phyloP scores from a whole-genome alignment of 35 echinoderm and acorn worm species.

The Apostichopus japonicus region DNA sequence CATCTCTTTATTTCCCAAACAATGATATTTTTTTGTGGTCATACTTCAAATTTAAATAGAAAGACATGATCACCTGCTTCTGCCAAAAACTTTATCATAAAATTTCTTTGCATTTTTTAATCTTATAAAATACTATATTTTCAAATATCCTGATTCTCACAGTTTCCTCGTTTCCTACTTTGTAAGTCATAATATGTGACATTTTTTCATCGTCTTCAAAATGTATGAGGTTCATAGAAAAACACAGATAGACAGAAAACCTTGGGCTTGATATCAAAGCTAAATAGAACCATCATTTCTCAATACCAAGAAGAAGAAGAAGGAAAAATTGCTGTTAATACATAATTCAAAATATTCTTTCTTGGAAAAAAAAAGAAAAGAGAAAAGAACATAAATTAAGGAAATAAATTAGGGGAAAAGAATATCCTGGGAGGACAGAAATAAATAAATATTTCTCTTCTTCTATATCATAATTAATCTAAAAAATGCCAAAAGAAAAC shows the following conservation, averaged over 20 bases:
- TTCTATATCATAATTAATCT: neutral
- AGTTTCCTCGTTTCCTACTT: no score
- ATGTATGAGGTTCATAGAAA: no score
- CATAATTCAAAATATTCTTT: neutral
- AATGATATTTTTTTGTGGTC: neutral
- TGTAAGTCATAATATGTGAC: no score
- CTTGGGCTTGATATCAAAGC: no score
- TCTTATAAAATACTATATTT: no score
- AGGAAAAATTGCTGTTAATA: neutral
- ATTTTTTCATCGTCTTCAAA: no score
- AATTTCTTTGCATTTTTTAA: no score
- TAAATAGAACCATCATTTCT: no score
- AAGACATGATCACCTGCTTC: neutral
- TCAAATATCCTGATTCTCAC: no score
- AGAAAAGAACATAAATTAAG: neutral
- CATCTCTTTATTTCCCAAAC: neutral
- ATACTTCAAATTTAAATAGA: slow-evolving; percentile 17
- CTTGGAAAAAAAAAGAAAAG: neutral
- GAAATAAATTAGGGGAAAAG: slow-evolving; percentile 37
- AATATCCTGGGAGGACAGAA: slow-evolving; percentile 21
- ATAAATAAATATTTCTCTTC: neutral
- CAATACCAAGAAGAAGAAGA: neutral
- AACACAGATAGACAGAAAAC: no score
- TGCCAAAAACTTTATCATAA: neutral
- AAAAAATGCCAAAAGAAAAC: neutral